These are phyloP conservation scores for Carcina quercana DNA, from an alignment of 2,888 invertebrate species.

Conservation along the genomic window DNA sequence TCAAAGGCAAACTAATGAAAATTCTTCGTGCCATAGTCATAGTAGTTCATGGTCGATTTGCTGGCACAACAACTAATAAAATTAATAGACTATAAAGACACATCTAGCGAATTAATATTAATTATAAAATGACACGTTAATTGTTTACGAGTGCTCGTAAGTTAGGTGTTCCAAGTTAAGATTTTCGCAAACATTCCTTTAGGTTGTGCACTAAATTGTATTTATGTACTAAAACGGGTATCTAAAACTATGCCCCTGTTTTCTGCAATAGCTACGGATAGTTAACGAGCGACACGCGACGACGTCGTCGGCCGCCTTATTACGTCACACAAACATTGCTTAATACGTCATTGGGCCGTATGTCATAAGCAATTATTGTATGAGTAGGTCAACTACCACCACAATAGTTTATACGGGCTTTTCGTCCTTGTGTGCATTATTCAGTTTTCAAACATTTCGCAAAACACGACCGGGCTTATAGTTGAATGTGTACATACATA, in stretches of 20 bases:
- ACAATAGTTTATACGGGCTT: slow-evolving; percentile 4
- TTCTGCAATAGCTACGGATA: too few species aligned
- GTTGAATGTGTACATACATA: too few species aligned
- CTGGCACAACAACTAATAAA: slow-evolving; percentile 27
- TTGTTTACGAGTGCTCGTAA: too few species aligned
- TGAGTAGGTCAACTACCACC: slow-evolving; percentile 30
- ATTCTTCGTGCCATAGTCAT: slow-evolving; percentile 21
- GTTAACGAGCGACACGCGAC: too few species aligned
- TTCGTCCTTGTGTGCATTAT: slow-evolving; percentile 7
- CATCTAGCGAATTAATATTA: background rate
- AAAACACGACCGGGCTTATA: too few species aligned
- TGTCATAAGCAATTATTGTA: slow-evolving; percentile 32
- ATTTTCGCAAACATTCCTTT: too few species aligned
- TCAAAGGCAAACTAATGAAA: slow-evolving; percentile 29
- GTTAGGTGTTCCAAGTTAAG: too few species aligned
- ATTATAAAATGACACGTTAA: too few species aligned
- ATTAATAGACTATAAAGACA: background rate
- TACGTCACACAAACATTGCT: slow-evolving; percentile 32
- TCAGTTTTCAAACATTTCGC: slow-evolving; percentile 5
- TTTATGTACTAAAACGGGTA: too few species aligned
- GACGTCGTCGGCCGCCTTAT: slow-evolving; percentile 12
- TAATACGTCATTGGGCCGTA: slow-evolving; percentile 37
- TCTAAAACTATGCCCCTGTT: too few species aligned
- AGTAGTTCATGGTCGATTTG: slow-evolving; percentile 29
- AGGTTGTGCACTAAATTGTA: too few species aligned